These are phyloP conservation scores for Calameuta filiformis DNA, from an alignment of 2,888 invertebrate genomes.

Conservation along the genomic window DNA sequence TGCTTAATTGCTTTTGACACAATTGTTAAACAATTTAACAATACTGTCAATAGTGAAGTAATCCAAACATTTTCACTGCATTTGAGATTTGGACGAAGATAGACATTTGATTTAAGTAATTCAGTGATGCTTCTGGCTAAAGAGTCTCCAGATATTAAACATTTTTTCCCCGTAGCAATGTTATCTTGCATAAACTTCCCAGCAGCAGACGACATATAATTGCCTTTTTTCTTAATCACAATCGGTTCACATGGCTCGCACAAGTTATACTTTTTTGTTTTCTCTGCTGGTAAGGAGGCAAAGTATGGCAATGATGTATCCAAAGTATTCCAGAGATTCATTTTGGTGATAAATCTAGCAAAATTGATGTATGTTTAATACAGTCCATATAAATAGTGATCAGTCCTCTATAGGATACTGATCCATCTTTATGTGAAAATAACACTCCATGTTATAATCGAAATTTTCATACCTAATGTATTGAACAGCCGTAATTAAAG, in stretches of 20 bases:
- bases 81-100: constrained; percentile 17
- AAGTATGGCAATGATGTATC: background rate
- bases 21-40: constrained; percentile 48
- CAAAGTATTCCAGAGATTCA: background rate
- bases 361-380: background rate
- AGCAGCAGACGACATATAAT: background rate
- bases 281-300: background rate
- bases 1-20: constrained; percentile 39
- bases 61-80: constrained; percentile 19
- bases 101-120: background rate
- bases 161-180: too few relatives aligned
- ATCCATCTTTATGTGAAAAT: background rate
- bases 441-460: background rate
- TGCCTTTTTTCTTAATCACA: background rate
- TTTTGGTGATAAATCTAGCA: background rate
- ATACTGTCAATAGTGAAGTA: constrained; percentile 37
- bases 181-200: too few relatives aligned
- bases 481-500: background rate
- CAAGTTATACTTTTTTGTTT: background rate
- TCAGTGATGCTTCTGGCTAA: background rate
- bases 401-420: background rate
- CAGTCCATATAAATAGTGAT: background rate
- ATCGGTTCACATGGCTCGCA: background rate
- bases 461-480: background rate
- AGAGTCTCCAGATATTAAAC: background rate